Evolutionary conservation across 2,888 invertebrate genomes (phyloP).

Genomic region (Laothoe populi): DNA sequence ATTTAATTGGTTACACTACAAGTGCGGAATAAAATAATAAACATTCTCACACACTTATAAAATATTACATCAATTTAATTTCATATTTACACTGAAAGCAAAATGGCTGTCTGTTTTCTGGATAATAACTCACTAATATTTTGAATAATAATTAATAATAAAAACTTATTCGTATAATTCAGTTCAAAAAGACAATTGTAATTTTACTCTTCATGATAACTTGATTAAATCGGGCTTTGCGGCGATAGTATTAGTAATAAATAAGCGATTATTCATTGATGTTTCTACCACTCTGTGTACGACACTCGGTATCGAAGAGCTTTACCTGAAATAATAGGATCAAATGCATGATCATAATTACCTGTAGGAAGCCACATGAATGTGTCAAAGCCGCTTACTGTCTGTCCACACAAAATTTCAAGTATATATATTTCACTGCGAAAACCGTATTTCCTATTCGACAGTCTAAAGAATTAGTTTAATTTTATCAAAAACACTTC

Average conservation of each 20-base stretch:
- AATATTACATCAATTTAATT: too few species aligned
- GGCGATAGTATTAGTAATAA: neutral
- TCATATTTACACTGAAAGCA: too few species aligned
- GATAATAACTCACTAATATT: too few species aligned
- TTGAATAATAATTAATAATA: too few species aligned
- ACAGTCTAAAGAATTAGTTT: neutral
- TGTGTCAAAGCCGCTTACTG: constrained; percentile 16
- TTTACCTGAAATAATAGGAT: constrained; percentile 13
- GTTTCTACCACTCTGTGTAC: neutral
- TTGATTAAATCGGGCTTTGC: neutral
- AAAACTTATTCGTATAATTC: too few species aligned
- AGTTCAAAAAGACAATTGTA: neutral
- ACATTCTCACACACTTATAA: too few species aligned
- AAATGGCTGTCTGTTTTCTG: too few species aligned
- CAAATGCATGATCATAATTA: constrained; percentile 1
- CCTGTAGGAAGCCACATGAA: constrained; percentile 8
- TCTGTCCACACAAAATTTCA: neutral
- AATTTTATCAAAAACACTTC: too few species aligned
- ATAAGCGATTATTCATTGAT: neutral
- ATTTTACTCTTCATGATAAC: neutral
- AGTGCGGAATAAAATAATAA: too few species aligned
- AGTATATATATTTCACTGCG: neutral
- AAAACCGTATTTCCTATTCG: neutral
- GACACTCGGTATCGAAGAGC: neutral
- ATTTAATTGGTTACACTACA: too few species aligned